Evolutionary conservation across 1,140 invertebrate genomes (phyloP).

Genomic region (Druon quercuslanigerum): DNA sequence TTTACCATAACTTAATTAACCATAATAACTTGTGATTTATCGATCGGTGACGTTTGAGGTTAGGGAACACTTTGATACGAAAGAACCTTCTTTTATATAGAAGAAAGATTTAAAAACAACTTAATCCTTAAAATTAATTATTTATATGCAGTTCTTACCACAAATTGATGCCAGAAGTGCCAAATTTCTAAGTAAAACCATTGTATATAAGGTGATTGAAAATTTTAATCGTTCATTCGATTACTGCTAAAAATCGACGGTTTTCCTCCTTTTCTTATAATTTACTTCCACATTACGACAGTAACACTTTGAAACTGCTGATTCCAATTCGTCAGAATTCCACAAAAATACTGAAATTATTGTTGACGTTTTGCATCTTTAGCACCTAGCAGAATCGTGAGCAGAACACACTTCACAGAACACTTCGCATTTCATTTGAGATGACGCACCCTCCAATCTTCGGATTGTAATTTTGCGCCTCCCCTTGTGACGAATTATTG

Average conservation of each 20-base stretch:
- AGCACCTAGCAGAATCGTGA: not conserved
- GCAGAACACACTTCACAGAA: not conserved
- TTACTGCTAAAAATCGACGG: not conserved
- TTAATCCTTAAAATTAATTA: constrained; percentile 14
- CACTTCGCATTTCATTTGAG: not conserved
- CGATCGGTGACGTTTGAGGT: constrained; percentile 58
- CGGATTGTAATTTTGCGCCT: not conserved
- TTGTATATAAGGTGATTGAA: constrained; percentile 39
- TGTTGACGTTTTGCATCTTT: constrained; percentile 19
- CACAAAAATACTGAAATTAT: constrained; percentile 23
- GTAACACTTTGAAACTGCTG: constrained; percentile 28
- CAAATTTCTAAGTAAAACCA: constrained; percentile 62
- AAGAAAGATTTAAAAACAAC: not conserved
- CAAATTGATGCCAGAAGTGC: constrained; percentile 53
- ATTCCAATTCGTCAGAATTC: constrained; percentile 26
- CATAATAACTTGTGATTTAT: constrained; percentile 46
- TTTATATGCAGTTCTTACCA: constrained; percentile 51
- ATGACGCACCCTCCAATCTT: constrained; percentile 2
- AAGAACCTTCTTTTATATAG: not conserved
- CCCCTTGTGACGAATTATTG: not conserved
- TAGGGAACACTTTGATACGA: constrained; percentile 41
- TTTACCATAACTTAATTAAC: not conserved
- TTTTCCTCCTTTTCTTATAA: not conserved
- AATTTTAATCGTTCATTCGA: not conserved
- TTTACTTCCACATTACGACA: constrained; percentile 50